phyloP scores from a whole-genome alignment of 2,797 vertebrate species.

The Hypotaenidia okinawae region DNA sequence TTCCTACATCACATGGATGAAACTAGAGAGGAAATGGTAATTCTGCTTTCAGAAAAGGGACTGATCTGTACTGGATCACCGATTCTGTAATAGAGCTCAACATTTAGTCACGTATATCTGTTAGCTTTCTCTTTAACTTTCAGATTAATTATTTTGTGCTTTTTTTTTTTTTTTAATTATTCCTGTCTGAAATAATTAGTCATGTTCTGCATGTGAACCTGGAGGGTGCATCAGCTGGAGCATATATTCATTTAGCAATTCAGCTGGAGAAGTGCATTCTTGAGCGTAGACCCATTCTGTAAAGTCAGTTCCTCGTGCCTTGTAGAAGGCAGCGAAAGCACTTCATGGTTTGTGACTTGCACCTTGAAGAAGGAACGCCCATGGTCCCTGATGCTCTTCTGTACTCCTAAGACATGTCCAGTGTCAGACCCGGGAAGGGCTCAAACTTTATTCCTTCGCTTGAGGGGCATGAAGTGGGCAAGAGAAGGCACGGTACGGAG shows the following conservation, averaged over 20 bases:
- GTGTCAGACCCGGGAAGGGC: neutral
- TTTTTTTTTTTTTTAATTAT: too few relatives aligned
- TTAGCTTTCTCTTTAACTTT: neutral
- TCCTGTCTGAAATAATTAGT: neutral
- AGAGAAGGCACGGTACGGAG: neutral
- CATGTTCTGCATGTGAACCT: neutral
- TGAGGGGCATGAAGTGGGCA: neutral
- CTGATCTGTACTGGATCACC: neutral
- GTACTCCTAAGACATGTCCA: neutral
- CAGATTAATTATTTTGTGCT: neutral
- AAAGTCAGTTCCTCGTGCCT: neutral
- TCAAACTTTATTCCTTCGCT: neutral
- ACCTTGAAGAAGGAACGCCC: neutral
- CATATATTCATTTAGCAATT: neutral
- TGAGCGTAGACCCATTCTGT: accelerated
- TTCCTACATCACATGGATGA: neutral
- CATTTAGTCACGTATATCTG: neutral
- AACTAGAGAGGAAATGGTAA: neutral
- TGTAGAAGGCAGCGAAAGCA: neutral
- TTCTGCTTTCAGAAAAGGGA: neutral
- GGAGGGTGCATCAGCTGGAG: neutral
- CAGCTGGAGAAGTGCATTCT: neutral
- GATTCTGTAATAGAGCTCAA: neutral
- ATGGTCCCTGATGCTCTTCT: neutral
- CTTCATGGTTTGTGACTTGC: neutral